Evolutionary conservation across 2,113 vertebrate genomes (phyloP), one percentile per base, ranked within the genome.

Genomic region (Oryzias celebensis): DNA sequence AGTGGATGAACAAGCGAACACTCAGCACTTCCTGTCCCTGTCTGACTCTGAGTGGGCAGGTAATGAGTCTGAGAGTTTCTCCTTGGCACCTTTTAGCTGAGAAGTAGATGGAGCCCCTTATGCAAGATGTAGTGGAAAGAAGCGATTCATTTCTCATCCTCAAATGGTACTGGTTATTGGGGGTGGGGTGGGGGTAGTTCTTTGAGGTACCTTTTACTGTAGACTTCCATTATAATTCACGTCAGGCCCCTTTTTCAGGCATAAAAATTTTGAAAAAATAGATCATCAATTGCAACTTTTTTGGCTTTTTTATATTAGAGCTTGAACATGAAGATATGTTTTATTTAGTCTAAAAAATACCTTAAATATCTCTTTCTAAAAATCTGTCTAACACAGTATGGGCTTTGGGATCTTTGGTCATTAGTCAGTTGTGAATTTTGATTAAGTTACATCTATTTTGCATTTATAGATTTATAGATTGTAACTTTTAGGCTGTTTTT

Each of bases 61-160:
- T 88, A 87, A 89, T 88, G 81, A 87, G 85, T 85, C 80, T 87
- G 78, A 83, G 81, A 84, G 85, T 85, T 78, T 85, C 75, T 70
- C 75, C 74, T 73, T 60, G 59, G 73, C 77, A 82, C 83, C 85
- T 81, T 83, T 84, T 82, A 77, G 76, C 69, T 60, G 67, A 87
- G 71, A 71, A 71, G 24, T 44, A 58, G 73, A 74, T 66, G 71
- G 66, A 81, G 52, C 64, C 59, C 80, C 58, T 47, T 49, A 58
- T 68, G 67, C 61, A 63, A 52, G 65, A 63, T 62, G 65, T 31
- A 64, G 56, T 64, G 59, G 64, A 80, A 58, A 68, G 62, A 73
- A 73, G 54, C 43, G 64, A 62, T 75, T 45, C 49, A 52, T 67
- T 78, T 48, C 82, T 77, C 74, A 69, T 73, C 81, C 57, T 75